Conservation (phyloP, 2,113 vertebrate genomes). For the Riparia riparia region DNA sequence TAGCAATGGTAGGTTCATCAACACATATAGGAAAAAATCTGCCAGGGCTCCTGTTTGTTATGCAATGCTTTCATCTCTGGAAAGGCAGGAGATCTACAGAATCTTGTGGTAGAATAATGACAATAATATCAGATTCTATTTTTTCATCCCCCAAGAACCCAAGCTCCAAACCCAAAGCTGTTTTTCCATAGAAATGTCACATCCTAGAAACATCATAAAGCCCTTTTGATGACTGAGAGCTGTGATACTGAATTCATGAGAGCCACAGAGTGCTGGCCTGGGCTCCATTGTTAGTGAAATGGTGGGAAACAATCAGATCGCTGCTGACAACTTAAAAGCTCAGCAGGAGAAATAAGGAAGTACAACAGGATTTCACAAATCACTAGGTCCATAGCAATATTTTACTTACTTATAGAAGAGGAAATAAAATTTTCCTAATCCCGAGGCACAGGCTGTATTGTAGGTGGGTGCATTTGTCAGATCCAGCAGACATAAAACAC, state of each 20-base stretch:
- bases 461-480: neutral
- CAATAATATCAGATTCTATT: neutral
- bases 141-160: neutral
- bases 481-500: neutral
- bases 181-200: conserved; percentile 19
- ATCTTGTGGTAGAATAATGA: neutral
- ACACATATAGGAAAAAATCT: neutral
- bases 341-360: conserved; percentile 2
- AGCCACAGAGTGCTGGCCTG: neutral
- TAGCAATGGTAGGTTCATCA: conserved; percentile 26
- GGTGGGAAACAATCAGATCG: conserved; percentile 27
- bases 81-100: neutral
- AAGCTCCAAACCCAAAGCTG: neutral
- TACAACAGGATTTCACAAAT: conserved; percentile 15
- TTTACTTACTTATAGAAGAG: neutral
- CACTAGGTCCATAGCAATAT: neutral
- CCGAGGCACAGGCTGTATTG: neutral
- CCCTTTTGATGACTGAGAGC: neutral
- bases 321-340: conserved; percentile 21
- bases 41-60: neutral
- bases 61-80: neutral
- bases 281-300: neutral
- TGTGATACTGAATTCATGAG: conserved; percentile 4
- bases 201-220: conserved; percentile 15
- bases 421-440: conserved; percentile 24